Base-by-base conservation (phyloP, 2,888 invertebrate species). In the Athalia cordata region DNA sequence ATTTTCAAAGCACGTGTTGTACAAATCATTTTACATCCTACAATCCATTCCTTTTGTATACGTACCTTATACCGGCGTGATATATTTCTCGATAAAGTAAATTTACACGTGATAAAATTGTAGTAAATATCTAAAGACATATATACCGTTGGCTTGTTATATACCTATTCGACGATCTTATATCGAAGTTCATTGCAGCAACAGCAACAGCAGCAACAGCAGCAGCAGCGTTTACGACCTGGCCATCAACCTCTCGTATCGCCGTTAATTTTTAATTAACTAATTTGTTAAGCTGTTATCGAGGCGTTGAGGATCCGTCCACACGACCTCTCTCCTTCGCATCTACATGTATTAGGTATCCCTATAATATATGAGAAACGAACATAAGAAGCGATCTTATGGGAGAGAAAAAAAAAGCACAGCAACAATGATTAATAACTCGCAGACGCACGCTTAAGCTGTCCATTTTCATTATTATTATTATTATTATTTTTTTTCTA, bases 41-140 rank as follows among this genome's bases (percentile, higher is more conserved):
- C 29, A 2, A 29, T 29, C 29, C 29, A 29, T 29, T 29, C 29
- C 29, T 29, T 29, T 29, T 29, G 1, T 29, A 29, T 29, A 29
- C 29, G 29, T 29, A 29, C 29, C 29, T 29, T 29, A 29, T 29
- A 1, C 29, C 29, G 29, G 45, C 59, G 68, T 57, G 72, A 72
- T 59, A 72, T 72, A 72, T 72, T 59, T 45, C 57, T 72, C 72
- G 72, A 72, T 72, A 72, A 72, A 72, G 13, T 72, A 3, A 59
- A 72, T 72, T 72, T 72, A 72, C 72, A 72, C 72, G 57, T 72
- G 59, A 72, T 72, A 72, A 72, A 72, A 59, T 11, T 13, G 72
- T 45, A 13, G 47, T 59, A 29, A 72, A 72, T 59, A 59, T 13
- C 47, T 52, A 15, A 3, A 57, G 13, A 29, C 2, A 29, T 29